These are phyloP conservation scores for Oscheius sp. DNA, from an alignment of 2,888 invertebrate species.

Conservation along the genomic window DNA sequence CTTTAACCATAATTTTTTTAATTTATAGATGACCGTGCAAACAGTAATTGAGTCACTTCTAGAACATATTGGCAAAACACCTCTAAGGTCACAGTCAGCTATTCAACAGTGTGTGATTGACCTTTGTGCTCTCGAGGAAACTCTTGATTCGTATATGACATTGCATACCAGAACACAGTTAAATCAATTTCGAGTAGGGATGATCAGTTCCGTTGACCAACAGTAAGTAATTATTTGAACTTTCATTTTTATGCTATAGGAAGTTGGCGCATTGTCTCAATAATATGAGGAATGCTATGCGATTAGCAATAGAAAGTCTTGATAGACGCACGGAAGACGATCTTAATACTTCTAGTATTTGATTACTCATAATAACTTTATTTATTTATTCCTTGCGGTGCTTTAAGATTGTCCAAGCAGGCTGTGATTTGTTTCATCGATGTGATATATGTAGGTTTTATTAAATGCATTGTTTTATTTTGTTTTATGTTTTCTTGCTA, in stretches of 20 bases:
- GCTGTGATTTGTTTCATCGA: slow-evolving; percentile 2
- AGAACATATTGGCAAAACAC: slow-evolving; percentile 31
- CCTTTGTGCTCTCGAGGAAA: slow-evolving; percentile 65
- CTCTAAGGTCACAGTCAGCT: slow-evolving; percentile 34
- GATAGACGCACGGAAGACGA: slow-evolving; percentile 44
- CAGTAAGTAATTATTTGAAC: slow-evolving; percentile 37
- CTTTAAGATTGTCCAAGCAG: slow-evolving; percentile 9
- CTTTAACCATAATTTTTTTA: not conserved
- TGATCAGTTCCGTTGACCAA: slow-evolving; percentile 54
- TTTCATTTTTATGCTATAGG: slow-evolving; percentile 40
- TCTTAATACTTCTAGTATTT: slow-evolving; percentile 52
- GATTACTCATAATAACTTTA: not conserved
- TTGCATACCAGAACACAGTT: slow-evolving; percentile 47
- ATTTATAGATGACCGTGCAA: slow-evolving; percentile 41
- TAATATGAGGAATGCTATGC: slow-evolving; percentile 56
- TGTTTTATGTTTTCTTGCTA: not conserved
- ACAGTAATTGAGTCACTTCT: slow-evolving; percentile 35
- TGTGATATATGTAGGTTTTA: not conserved
- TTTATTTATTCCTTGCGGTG: slow-evolving; percentile 1
- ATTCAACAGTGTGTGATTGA: slow-evolving; percentile 66
- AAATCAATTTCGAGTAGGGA: slow-evolving; percentile 46
- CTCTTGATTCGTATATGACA: slow-evolving; percentile 54
- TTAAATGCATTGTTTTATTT: not conserved
- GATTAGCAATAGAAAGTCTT: slow-evolving; percentile 59
- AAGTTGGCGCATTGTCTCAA: slow-evolving; percentile 55